phyloP scores from a whole-genome alignment of 2,113 vertebrate species.

The Syngnathus typhle region DNA sequence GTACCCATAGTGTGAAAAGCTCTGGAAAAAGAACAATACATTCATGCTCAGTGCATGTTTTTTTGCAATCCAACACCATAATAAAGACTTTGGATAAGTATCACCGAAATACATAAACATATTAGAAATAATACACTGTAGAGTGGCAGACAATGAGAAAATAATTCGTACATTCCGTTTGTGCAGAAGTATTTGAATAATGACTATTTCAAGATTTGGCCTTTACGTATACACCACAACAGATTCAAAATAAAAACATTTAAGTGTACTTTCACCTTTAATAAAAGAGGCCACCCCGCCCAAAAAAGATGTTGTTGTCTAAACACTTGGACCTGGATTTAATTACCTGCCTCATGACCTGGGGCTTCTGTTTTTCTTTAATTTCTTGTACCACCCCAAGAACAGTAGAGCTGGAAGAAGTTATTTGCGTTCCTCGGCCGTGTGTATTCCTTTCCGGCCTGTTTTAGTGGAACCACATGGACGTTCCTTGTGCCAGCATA shows the following conservation, averaged over 20 bases:
- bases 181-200: background rate
- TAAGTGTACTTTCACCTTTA: background rate
- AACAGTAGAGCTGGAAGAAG: background rate
- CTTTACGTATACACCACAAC: background rate
- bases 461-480: conserved; percentile 40
- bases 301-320: background rate
- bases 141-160: background rate
- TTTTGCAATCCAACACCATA: background rate
- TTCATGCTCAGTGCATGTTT: background rate
- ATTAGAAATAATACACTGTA: background rate
- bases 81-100: background rate
- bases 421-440: conserved; percentile 30
- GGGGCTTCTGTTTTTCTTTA: conserved; percentile 12
- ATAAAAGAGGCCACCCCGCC: background rate
- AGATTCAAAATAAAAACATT: background rate
- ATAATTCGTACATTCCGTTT: background rate
- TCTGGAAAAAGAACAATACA: conserved; percentile 28
- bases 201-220: background rate
- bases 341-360: background rate
- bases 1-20: conserved; percentile 51
- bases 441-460: conserved; percentile 28
- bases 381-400: background rate
- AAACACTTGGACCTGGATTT: background rate
- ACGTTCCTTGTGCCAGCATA: conserved; percentile 4
- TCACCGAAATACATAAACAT: background rate